Percentiles rank a stretch among this genome's conserved stretches.
Conservation (phyloP, 2,113 vertebrate genomes). For the Pomatostomus ruficeps region DNA sequence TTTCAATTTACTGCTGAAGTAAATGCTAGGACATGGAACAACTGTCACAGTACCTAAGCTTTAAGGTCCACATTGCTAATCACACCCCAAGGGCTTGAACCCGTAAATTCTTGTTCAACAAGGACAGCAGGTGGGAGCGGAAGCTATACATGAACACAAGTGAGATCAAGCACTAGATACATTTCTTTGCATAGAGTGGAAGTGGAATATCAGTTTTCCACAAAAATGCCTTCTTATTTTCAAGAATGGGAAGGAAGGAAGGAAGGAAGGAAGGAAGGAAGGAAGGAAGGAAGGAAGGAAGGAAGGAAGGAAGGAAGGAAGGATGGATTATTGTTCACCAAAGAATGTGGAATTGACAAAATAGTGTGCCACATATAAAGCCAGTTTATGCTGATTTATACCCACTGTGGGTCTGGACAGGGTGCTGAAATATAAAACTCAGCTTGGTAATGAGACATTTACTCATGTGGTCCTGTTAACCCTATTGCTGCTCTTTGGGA, state of each 20-base stretch:
- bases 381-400: neutral
- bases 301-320: neutral
- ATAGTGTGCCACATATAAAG: neutral
- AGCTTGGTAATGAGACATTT: neutral
- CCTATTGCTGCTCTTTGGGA: neutral
- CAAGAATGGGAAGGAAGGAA: neutral
- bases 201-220: neutral
- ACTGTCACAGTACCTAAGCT: neutral
- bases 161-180: neutral
- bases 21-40: neutral
- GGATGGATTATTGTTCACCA: neutral
- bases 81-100: neutral
- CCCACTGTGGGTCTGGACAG: neutral
- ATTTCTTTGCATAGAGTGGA: neutral
- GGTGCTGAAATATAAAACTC: neutral
- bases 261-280: too few relatives aligned
- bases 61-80: neutral
- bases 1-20: neutral
- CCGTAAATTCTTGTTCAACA: neutral
- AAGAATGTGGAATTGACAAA: neutral
- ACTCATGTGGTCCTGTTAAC: neutral
- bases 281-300: neutral
- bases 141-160: neutral
- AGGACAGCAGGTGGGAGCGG: neutral
- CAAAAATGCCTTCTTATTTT: neutral